Percentiles rank a stretch among this genome's conserved stretches.
Conservation (phyloP, 2,113 vertebrate species). For the Picathartes gymnocephalus region DNA sequence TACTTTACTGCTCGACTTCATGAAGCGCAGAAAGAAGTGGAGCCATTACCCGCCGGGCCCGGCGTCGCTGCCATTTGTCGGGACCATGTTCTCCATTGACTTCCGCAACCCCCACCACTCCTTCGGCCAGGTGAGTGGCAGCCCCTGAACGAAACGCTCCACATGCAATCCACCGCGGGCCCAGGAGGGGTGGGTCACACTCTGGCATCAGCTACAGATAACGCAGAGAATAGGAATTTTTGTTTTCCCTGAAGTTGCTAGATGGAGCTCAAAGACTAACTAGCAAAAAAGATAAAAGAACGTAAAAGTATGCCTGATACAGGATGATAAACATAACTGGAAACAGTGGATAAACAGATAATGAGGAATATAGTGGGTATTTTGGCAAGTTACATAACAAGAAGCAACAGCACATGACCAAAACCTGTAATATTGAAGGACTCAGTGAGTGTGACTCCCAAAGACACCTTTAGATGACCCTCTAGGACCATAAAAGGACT, state of each 20-base stretch:
- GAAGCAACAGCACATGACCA: background rate
- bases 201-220: background rate
- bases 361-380: background rate
- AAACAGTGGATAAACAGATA: background rate
- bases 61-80: conserved; percentile 21
- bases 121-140: conserved; percentile 39
- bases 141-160: accelerated
- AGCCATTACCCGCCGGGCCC: conserved; percentile 55
- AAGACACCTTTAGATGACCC: background rate
- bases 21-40: conserved; percentile 16
- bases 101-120: background rate
- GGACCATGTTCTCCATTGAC: conserved; percentile 59
- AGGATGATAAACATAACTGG: background rate
- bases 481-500: background rate
- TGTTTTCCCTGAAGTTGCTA: background rate
- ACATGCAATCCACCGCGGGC: accelerated
- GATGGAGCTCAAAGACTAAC: background rate
- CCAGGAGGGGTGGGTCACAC: background rate
- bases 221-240: background rate
- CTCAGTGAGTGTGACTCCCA: background rate
- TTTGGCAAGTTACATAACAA: background rate
- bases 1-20: conserved; percentile 59
- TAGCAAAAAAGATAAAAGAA: background rate
- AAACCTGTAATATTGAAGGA: background rate
- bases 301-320: background rate